Base-by-base conservation (phyloP, 2,797 vertebrate species). In the Pseudomugil gertrudae region DNA sequence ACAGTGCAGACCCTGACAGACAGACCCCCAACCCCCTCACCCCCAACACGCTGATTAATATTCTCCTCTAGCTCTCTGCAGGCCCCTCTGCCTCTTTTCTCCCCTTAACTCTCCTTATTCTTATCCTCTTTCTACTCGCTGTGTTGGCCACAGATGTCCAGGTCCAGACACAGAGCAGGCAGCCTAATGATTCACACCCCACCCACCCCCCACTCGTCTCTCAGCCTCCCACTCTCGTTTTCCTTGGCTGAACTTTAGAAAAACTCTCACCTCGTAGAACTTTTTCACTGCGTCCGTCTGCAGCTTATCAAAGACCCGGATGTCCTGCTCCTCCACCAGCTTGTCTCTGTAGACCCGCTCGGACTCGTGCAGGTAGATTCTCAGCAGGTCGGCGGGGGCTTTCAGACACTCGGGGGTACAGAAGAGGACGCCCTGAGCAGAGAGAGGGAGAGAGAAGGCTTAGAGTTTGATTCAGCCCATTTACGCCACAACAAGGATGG, bases 291-390 rank as follows among this genome's bases (percentile, higher is more conserved):
- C 84, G 51, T 98, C 96, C 26, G 57, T 58, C 89, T 98, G 96
- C 63, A 98, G 93, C 93, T 95, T 96, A 90, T 99, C 97, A 87
- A 98, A 99, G 74, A 85, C 60, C 3, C 70, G 66, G 7, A 94
- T 93, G 81, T 98, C 97, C 33, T 65, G 90, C 65, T 96, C 93
- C 61, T 98, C 97, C 62, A 95, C 87, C 95, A 98, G 95, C 88
- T 96, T 98, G 80, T 98, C 97, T 61, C 95, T 90, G 90, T 99
- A 98, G 80, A 98, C 96, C 0, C 97, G 90, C 79, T 79, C 94
- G 33, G 96, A 95, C 89, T 99, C 97, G 0, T 99, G 97, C 66
- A 98, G 91, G 90, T 96, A 98, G 73, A 98, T 92, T 76, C 93
- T 97, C 74, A 98, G 81, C 40, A 98, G 87, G 84, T 98, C 96